phyloP scores from a whole-genome alignment of 2,113 vertebrate genomes.

The Piaya cayana region DNA sequence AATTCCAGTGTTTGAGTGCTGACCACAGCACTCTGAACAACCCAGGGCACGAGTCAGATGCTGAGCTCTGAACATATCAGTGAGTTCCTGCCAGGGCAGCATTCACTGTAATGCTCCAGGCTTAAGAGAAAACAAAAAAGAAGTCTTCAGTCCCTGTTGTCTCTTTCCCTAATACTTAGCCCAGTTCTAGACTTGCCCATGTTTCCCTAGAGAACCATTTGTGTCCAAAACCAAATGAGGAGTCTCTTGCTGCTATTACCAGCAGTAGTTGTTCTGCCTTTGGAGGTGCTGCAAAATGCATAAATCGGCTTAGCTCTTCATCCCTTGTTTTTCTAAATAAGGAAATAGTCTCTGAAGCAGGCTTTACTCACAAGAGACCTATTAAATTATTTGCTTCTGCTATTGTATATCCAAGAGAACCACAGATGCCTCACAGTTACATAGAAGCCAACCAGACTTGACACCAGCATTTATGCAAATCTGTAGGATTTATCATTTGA shows the following conservation, averaged over 20 bases:
- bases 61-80: accelerated
- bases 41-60: neutral
- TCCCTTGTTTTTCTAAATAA: slow-evolving; percentile 52
- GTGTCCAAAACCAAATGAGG: slow-evolving; percentile 34
- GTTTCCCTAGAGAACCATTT: slow-evolving; percentile 24
- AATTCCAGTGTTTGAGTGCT: neutral
- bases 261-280: slow-evolving; percentile 4
- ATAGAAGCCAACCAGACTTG: slow-evolving; percentile 34
- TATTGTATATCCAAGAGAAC: slow-evolving; percentile 51
- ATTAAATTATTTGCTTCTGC: slow-evolving; percentile 66
- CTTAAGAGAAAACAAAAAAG: neutral
- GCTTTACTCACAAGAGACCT: slow-evolving; percentile 57
- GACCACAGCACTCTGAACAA: neutral
- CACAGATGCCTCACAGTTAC: slow-evolving; percentile 63
- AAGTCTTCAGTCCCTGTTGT: neutral
- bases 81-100: neutral
- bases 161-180: slow-evolving; percentile 21
- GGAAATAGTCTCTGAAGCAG: slow-evolving; percentile 52
- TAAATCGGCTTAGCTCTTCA: slow-evolving; percentile 50
- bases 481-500: slow-evolving; percentile 43
- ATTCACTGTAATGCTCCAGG: neutral
- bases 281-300: slow-evolving; percentile 53
- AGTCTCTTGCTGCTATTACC: slow-evolving; percentile 47
- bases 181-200: neutral
- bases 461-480: slow-evolving; percentile 43